Evolutionary conservation across 1,140 invertebrate species (phyloP), one percentile per base, ranked within the genome.

Genomic region (Hycleus phaleratus): DNA sequence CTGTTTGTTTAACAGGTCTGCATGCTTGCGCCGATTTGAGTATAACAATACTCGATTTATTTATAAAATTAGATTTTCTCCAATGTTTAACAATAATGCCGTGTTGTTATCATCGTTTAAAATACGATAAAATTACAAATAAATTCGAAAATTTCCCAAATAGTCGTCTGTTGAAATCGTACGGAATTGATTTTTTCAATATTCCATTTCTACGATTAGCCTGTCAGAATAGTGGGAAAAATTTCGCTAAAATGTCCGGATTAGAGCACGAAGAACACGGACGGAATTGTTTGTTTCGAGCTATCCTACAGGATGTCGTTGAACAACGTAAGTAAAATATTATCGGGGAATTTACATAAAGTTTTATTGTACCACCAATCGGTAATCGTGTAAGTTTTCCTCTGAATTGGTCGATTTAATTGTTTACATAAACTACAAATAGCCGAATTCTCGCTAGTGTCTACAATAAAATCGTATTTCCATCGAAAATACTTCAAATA

Each of bases 11-110:
- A 56, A 78, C 83, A 59, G 87, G 86, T 5, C 75, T 95, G 25
- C 91, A 95, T 73, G 84, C 90, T 6, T 95, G 91, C 73, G 91
- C 87, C 0, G 88, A 93, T 74, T 79, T 95, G 26, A 85, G 86
- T 50, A 77, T 89, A 8, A 81, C 81, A 24, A 82, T 87, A 18
- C 79, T 90, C 9, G 79, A 83, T 68, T 74, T 91, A 63, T 93
- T 90, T 76, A 63, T 81, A 10, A 74, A 81, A 61, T 81, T 86
- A 73, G 67, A 77, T 25, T 65, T 74, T 26, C 82, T 82, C 3
- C 75, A 76, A 48, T 72, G 79, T 12, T 64, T 92, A 9, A 79
- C 86, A 43, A 80, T 92, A 39, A 84, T 93, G 72, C 85, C 89
- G 4, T 95, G 91, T 68, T 95, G 91, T 65, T 94, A 94, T 68